Evolutionary conservation across 2,797 vertebrate genomes (phyloP).

Genomic region (Rhynchonycteris naso): DNA sequence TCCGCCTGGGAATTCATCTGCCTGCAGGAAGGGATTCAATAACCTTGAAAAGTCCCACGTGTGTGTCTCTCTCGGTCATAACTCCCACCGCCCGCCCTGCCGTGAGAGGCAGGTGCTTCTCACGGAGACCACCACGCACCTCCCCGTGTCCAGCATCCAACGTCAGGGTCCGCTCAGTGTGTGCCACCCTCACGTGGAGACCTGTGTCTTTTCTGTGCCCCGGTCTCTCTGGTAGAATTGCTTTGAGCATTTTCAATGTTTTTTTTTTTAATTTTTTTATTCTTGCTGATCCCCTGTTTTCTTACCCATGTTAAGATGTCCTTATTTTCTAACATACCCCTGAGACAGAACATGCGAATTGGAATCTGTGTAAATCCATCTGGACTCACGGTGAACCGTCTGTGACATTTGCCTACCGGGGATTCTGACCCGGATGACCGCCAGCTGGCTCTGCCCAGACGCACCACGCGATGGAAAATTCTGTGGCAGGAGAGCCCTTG

Average conservation of each 20-base stretch:
- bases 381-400: not conserved
- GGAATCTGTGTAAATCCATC: not conserved
- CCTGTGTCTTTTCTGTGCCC: not conserved
- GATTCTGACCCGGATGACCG: too few relatives aligned
- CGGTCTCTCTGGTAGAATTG: not conserved
- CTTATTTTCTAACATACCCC: slow-evolving; percentile 4
- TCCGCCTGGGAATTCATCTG: not conserved
- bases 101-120: not conserved
- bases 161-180: not conserved
- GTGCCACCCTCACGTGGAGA: not conserved
- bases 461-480: not conserved
- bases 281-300: not conserved
- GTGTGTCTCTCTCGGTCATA: not conserved
- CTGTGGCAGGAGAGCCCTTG: not conserved
- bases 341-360: not conserved
- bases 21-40: not conserved
- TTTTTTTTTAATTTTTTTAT: not conserved
- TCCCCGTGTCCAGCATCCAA: not conserved
- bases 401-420: too few relatives aligned
- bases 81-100: not conserved
- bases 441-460: slow-evolving; percentile 23
- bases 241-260: not conserved
- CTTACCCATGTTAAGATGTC: not conserved
- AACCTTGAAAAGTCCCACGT: not conserved
- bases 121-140: fast-evolving